Base-by-base conservation (phyloP, 2,797 vertebrate genomes). In the Lacerta viridis region DNA sequence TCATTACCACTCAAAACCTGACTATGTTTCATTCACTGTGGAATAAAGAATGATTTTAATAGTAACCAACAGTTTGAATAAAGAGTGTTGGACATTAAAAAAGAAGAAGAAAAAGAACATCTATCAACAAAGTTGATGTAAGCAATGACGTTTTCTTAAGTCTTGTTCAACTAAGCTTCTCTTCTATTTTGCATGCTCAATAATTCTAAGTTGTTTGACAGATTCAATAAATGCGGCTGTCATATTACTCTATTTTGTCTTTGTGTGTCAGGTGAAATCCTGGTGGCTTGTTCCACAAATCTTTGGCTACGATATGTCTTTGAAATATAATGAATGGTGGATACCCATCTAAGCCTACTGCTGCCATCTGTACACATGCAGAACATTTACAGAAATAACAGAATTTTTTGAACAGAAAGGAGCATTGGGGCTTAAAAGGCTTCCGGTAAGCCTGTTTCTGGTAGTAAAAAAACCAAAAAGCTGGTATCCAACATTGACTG, bases 321-420 rank as follows among this genome's bases (percentile, higher is more conserved):
- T 79, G 33, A 88, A 59, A 71, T 79, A 78, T n/a, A 20, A 3
- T 84, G 87, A 79, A 79, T 72, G 64, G 79, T 27, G 18, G 82
- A 71, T 55, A 55, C 3, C n/a, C 11, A 39, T 84, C 15, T 46
- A 68, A n/a, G 20, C 27, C 15, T 64, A 6, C 72, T n/a, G 36
- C 7, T 69, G 64, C 64, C 41, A 86, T 55, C 43, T 69, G 36
- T 79, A 50, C 29, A 43, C 8, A 18, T 41, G 7, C 59, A 68
- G 29, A 77, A 33, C 15, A 86, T 68, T 18, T 46, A 23, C 7
- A 79, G 20, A 50, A 33, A 79, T 55, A 68, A 25, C 1, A 46
- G 27, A 66, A 18, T 78, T 43, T 18, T 68, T 41, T 36, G 11
- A 50, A 50, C 69, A 46, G 11, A 68, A 50, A 78, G 55, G 20